Conservation (phyloP, 2,888 invertebrate species). For the Ypsolopha sequella region DNA sequence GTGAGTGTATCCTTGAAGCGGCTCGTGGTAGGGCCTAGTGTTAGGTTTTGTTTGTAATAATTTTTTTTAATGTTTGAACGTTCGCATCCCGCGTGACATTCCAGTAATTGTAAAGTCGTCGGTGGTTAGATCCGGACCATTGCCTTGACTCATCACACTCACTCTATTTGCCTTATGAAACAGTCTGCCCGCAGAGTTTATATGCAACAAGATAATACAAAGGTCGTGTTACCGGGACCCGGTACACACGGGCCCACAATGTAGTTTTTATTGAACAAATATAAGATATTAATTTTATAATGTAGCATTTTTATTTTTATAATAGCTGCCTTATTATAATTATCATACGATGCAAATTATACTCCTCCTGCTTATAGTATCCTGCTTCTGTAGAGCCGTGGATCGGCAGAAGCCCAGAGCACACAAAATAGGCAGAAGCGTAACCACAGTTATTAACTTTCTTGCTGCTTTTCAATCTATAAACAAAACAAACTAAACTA, state of each 20-base stretch:
- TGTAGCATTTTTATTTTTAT: slow-evolving; percentile 45
- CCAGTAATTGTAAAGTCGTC: slow-evolving; percentile 52
- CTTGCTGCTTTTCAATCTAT: too few relatives aligned
- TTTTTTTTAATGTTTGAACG: slow-evolving; percentile 48
- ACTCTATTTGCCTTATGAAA: slow-evolving; percentile 67
- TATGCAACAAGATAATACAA: slow-evolving; percentile 69
- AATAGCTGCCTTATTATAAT: too few relatives aligned
- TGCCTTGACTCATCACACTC: slow-evolving; percentile 48
- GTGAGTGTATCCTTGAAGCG: slow-evolving; percentile 44
- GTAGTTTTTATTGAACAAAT: slow-evolving; percentile 72
- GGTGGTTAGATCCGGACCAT: slow-evolving; percentile 40
- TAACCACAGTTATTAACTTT: too few relatives aligned
- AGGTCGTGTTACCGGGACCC: slow-evolving; percentile 70
- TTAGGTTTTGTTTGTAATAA: slow-evolving; percentile 56
- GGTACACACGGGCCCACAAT: slow-evolving; percentile 69
- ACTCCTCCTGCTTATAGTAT: too few relatives aligned
- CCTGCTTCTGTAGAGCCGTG: too few relatives aligned
- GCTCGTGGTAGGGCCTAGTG: slow-evolving; percentile 24
- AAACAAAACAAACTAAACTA: too few relatives aligned
- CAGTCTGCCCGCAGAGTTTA: slow-evolving; percentile 71
- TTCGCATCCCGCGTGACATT: slow-evolving; percentile 67
- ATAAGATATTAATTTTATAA: slow-evolving; percentile 72
- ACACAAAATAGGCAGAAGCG: too few relatives aligned
- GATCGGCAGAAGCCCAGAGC: too few relatives aligned
- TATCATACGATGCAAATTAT: too few relatives aligned